Evolutionary conservation across 2,797 vertebrate genomes (phyloP).

Genomic region (Champsocephalus esox): DNA sequence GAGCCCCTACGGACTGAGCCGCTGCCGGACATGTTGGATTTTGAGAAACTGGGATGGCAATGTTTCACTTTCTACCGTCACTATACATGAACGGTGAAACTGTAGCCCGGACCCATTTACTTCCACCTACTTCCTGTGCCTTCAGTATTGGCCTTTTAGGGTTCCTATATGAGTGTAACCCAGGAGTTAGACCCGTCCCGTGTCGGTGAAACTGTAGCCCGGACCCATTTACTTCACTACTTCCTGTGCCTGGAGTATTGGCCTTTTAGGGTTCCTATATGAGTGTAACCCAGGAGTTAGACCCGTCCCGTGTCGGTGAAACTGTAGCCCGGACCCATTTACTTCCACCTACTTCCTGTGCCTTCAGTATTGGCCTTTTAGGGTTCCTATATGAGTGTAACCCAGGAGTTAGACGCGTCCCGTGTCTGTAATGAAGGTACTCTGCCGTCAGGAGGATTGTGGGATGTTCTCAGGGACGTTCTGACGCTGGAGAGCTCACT

Average conservation of each 20-base stretch:
- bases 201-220: background rate
- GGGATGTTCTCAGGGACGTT: constrained; percentile 73
- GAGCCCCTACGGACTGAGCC: too few relatives aligned
- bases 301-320: too few relatives aligned
- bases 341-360: constrained; percentile 13
- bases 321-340: background rate
- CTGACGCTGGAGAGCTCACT: constrained; percentile 73
- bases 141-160: constrained; percentile 15
- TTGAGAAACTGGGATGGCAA: too few relatives aligned
- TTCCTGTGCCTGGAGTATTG: constrained; percentile 19
- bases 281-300: too few relatives aligned
- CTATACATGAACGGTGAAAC: too few relatives aligned
- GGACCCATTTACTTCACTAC: background rate
- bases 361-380: constrained; percentile 18
- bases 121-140: constrained; percentile 15
- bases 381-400: constrained; percentile 45
- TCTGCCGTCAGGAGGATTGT: constrained; percentile 74
- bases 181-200: constrained; percentile 63
- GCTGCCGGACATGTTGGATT: too few relatives aligned
- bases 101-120: background rate
- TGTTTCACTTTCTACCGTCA: too few relatives aligned
- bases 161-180: constrained; percentile 50
- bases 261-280: background rate
- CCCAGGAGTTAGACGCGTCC: constrained; percentile 64
- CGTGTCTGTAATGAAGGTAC: constrained; percentile 61